Percentiles rank a stretch among this genome's conserved stretches.
Evolutionary conservation across 2,113 vertebrate genomes (phyloP).

Genomic region (Grallaria varia): DNA sequence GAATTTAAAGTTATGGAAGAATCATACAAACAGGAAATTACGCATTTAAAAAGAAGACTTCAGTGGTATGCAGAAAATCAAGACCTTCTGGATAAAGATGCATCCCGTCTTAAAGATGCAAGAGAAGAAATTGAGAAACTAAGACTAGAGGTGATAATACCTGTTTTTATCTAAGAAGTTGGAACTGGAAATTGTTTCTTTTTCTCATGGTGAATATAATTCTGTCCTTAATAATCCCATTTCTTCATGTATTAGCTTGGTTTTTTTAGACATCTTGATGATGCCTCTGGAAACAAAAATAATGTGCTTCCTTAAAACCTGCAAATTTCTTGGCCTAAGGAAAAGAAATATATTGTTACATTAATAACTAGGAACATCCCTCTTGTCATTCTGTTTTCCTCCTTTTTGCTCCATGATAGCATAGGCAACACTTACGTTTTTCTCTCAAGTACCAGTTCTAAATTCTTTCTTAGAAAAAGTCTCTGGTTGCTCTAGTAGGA

Average conservation of each 20-base stretch:
- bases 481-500: not conserved
- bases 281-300: not conserved
- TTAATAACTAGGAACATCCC: not conserved
- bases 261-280: not conserved
- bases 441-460: not conserved
- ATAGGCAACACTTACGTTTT: not conserved
- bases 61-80: constrained; percentile 95
- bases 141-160: constrained; percentile 78
- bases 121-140: constrained; percentile 83
- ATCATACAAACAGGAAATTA: constrained; percentile 83
- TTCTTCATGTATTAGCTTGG: not conserved
- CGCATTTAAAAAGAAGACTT: constrained; percentile 81
- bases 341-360: not conserved
- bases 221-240: not conserved
- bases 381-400: not conserved
- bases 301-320: not conserved
- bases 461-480: not conserved
- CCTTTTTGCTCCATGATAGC: not conserved
- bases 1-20: constrained; percentile 84
- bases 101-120: constrained; percentile 81
- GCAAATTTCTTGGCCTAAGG: not conserved
- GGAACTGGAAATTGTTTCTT: not conserved
- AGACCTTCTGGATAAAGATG: constrained; percentile 87
- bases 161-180: not conserved
- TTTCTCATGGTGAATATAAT: not conserved